These are phyloP conservation scores for Motacilla tschutschensis DNA, from an alignment of 2,113 vertebrate species.

Conservation along the genomic window DNA sequence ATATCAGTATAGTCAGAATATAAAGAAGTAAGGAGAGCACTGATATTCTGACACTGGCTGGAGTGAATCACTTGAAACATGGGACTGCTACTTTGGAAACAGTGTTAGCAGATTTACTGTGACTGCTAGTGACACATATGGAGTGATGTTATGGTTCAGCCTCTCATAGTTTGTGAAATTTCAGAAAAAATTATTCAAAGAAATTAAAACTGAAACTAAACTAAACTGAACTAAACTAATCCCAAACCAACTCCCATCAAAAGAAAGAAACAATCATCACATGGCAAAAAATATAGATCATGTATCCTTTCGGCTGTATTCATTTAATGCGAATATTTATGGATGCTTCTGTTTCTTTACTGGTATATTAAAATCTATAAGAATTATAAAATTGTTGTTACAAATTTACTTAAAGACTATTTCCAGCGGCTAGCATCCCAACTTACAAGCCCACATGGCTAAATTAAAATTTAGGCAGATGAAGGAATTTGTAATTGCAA, in stretches of 20 bases:
- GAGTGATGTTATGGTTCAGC: background rate
- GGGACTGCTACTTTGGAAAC: background rate
- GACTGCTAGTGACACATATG: fast-evolving
- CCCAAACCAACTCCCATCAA: background rate
- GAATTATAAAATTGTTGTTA: background rate
- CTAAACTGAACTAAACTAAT: background rate
- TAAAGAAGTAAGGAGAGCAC: background rate
- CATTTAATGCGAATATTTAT: background rate
- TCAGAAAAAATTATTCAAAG: background rate
- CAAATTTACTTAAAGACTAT: background rate
- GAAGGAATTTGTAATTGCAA: background rate
- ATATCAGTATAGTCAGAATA: background rate
- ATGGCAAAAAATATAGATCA: background rate
- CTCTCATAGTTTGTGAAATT: background rate
- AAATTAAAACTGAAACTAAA: background rate
- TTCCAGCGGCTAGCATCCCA: background rate
- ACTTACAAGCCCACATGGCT: background rate
- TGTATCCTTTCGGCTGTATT: background rate
- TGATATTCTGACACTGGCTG: background rate
- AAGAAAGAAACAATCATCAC: background rate
- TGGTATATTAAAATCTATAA: background rate
- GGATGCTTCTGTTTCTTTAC: background rate
- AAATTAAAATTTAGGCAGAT: background rate
- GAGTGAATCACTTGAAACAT: background rate
- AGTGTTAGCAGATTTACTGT: background rate